Evolutionary conservation across 2,113 vertebrate species (phyloP), one percentile per base, ranked within the genome.

Genomic region (Xerus inauris): DNA sequence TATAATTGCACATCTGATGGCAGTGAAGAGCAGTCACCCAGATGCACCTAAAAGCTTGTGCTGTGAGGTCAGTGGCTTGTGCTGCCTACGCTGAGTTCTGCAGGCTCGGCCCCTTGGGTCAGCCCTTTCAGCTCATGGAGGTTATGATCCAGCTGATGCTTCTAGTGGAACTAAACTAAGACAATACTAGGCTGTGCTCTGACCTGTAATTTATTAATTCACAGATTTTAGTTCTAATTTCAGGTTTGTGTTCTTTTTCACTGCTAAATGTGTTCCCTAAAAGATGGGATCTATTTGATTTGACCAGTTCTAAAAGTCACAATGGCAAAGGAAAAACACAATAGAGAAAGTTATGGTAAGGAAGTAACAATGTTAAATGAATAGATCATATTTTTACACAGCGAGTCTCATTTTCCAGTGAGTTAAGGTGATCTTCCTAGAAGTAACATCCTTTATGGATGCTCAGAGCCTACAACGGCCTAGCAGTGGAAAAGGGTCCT

Each of bases 1-100:
- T 92, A 76, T 62, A 89, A 92, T 62, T 51, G 80, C 47, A 82
- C 62, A 95, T 80, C 49, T 87, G 86, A 69, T 28, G 57, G 84
- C 3, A 1, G 38, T 40, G 86, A 94, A 67, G 49, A 89, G 73
- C 62, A 64, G 89, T 86, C 47, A 38, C 67, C 62, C 69, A 57
- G 12, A 49, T 75, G 62, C 49, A 86, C 22, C 65, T n/a, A 38
- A 8, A 24, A 40, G 40, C 19, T 12, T 51, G 9, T 16, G 28
- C 11, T 2, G 30, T 0, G 11, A 51, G 76, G 35, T 54, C 11
- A 83, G 73, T 10, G 30, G 24, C 75, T 51, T 54, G 38, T 13
- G 51, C 19, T 2, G 24, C 38, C n/a, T 38, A 17, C 0, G 2
- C 67, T 32, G 49, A 38, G 38, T 65, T 57, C 76, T 30, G 38